Percentiles rank a stretch among this genome's conserved stretches.
Evolutionary conservation across 2,113 vertebrate genomes (phyloP).

Genomic region (Tricholaema leucomelas): DNA sequence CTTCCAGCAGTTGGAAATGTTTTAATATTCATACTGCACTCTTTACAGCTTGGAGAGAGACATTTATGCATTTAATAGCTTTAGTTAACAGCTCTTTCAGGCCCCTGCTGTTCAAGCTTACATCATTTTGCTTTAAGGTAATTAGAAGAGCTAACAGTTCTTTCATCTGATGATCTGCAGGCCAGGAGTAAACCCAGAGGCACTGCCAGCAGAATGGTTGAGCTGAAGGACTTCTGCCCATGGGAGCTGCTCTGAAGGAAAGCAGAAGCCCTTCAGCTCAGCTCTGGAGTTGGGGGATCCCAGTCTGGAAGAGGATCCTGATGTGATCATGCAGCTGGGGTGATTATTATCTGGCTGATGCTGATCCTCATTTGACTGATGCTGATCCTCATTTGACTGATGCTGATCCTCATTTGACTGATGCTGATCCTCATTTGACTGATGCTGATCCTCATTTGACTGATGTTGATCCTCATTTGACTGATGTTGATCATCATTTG

Average conservation of each 20-base stretch:
- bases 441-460: too few species aligned
- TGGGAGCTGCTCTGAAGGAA: neutral
- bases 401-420: too few species aligned
- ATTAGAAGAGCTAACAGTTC: slow-evolving; percentile 60
- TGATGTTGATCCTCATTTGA: too few species aligned
- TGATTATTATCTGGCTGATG: too few species aligned
- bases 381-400: too few species aligned
- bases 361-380: too few species aligned
- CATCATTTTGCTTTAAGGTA: slow-evolving; percentile 67
- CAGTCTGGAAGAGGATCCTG: neutral
- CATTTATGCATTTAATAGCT: slow-evolving; percentile 70
- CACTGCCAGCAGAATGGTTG: slow-evolving; percentile 19
- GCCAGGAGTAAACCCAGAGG: slow-evolving; percentile 20
- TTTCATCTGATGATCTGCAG: slow-evolving; percentile 54
- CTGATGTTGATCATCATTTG: too few species aligned
- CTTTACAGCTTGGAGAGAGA: slow-evolving; percentile 56
- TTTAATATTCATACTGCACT: slow-evolving; percentile 66
- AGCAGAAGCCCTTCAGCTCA: neutral
- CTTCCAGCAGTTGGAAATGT: slow-evolving; percentile 15
- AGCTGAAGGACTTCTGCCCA: neutral
- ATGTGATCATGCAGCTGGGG: too few species aligned
- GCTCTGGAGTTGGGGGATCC: neutral
- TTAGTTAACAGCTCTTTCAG: slow-evolving; percentile 65
- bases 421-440: too few species aligned
- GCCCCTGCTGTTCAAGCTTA: slow-evolving; percentile 60